Evolutionary conservation across 2,113 vertebrate genomes (phyloP), one percentile per base, ranked within the genome.

Genomic region (Phalacrocorax pelagicus): DNA sequence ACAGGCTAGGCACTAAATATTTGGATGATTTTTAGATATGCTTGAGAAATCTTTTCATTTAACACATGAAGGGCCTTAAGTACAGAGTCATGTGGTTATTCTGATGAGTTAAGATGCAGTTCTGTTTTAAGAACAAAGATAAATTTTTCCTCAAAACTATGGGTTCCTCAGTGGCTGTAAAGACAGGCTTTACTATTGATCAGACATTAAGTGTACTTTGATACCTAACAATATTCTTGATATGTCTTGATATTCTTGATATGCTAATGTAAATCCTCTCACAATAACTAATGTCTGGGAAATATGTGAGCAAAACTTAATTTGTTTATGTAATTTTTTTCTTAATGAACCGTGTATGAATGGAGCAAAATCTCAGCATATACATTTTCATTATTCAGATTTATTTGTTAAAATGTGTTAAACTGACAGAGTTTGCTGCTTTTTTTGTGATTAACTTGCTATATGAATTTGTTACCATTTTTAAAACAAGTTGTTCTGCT

Each of bases 301-400:
- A 94, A 90, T 70, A 90, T 20, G 32, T 93, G 66, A 80, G 69
- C 27, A 80, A 87, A 90, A 72, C 27, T 72, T 82, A 85, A 75
- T 88, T 85, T 69, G 42, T 93, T 96, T 92, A 3, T 82, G 9
- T 80, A 93, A 90, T 94, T 80, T 92, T 62, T 92, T 73, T 94
- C n/a, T 92, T 94, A 86, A 92, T 73, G 73, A 81, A 54, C 47
- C 58, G 22, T 78, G 46, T 62, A 67, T 61, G 69, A 87, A 84
- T 1, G 9, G 38, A 86, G 9, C 0, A 22, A 16, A 84, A 38
- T 73, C 59, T 80, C 72, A 86, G 29, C 72, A 89, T 71, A 77
- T 70, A 54, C 7, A 2, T 73, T 93, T 94, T 86, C 62, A 67
- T 91, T 88, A 70, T 63, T 92, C 38, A 74, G 38, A 81, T 81